Percentiles rank a stretch among this genome's conserved stretches.
Evolutionary conservation across 2,797 vertebrate genomes (phyloP).

Genomic region (Siniperca scherzeri): DNA sequence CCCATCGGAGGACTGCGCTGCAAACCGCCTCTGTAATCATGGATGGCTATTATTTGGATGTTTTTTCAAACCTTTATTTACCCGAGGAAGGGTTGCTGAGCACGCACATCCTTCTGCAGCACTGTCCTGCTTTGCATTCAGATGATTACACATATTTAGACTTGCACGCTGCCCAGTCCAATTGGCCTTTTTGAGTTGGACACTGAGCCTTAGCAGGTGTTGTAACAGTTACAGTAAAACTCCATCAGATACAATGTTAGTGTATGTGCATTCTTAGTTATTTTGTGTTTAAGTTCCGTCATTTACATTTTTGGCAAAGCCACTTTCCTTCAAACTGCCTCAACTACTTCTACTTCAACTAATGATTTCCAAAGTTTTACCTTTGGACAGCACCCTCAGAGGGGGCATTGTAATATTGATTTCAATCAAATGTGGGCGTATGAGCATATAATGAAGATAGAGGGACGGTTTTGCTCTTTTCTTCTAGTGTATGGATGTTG

Average conservation of each 20-base stretch:
- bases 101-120: constrained; percentile 51
- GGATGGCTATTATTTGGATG: constrained; percentile 55
- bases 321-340: not conserved
- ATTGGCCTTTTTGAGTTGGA: constrained; percentile 18
- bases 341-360: not conserved
- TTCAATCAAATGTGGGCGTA: not conserved
- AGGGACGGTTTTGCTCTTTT: not conserved
- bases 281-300: not conserved
- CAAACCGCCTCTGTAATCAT: constrained; percentile 64
- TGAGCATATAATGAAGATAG: not conserved
- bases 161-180: constrained; percentile 13
- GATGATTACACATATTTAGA: constrained; percentile 24
- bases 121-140: constrained; percentile 54
- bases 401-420: not conserved
- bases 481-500: not conserved
- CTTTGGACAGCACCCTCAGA: not conserved
- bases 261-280: not conserved
- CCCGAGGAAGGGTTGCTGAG: constrained; percentile 64
- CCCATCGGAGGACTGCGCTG: constrained; percentile 36
- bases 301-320: not conserved
- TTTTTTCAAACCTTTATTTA: constrained; percentile 73
- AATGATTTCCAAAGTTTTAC: not conserved
- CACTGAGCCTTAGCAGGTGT: constrained; percentile 15
- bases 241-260: not conserved
- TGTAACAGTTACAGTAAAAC: not conserved